Percentiles rank a stretch among this genome's conserved stretches.
phyloP scores from a whole-genome alignment of 2,888 invertebrate species.

The Cerastis rubricosa region DNA sequence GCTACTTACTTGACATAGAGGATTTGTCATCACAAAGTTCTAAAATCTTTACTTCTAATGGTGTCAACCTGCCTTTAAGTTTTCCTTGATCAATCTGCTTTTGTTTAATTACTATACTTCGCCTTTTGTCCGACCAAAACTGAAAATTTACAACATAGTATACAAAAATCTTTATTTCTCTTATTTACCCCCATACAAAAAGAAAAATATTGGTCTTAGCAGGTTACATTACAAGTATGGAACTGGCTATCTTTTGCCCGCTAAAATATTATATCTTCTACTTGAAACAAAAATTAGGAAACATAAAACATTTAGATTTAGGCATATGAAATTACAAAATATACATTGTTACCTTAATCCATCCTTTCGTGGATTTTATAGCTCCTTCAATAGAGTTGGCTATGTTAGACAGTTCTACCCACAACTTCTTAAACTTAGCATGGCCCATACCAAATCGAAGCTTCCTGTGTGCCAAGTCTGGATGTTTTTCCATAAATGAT shows the following conservation, averaged over 20 bases:
- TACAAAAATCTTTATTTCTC: neutral
- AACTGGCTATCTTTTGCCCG: neutral
- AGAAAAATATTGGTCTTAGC: neutral
- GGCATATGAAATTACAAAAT: neutral
- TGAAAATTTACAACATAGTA: constrained; percentile 50
- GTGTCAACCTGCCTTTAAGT: constrained; percentile 72
- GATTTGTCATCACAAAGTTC: constrained; percentile 73
- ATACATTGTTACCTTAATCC: constrained; percentile 81
- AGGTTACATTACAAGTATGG: neutral
- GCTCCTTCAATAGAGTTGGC: constrained; percentile 81
- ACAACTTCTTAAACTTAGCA: constrained; percentile 79
- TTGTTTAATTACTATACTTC: constrained; percentile 79
- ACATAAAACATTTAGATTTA: neutral
- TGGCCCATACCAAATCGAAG: constrained; percentile 76
- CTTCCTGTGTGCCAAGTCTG: constrained; percentile 80
- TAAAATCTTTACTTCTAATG: constrained; percentile 80
- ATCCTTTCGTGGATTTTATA: constrained; percentile 81
- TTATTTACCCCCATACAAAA: neutral
- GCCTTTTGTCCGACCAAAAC: constrained; percentile 85
- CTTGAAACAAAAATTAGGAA: neutral
- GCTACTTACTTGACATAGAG: constrained; percentile 71
- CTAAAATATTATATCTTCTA: neutral
- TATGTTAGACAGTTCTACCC: constrained; percentile 79
- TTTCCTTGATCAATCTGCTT: constrained; percentile 81
- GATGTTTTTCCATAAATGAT: constrained; percentile 82